Conservation (phyloP, 2,113 vertebrate genomes). For the Ailuropoda melanoleuca region DNA sequence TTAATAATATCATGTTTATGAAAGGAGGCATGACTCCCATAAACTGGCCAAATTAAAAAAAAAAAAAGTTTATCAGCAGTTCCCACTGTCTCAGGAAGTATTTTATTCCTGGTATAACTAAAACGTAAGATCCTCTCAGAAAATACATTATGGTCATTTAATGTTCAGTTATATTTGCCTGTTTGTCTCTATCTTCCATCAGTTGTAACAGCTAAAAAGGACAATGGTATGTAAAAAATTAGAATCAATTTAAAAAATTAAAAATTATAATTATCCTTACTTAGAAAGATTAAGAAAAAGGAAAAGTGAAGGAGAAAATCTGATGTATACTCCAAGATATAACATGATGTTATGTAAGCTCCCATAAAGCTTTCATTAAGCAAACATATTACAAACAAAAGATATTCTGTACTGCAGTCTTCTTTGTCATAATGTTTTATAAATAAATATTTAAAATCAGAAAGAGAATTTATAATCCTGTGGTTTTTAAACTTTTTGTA, state of each 20-base stretch:
- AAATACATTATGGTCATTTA: neutral
- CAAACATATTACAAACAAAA: slow-evolving; percentile 11
- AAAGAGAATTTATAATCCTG: neutral
- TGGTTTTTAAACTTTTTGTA: neutral
- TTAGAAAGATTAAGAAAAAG: slow-evolving; percentile 1
- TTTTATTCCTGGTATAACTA: neutral
- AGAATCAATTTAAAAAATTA: neutral
- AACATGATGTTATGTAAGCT: neutral
- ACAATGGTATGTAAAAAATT: neutral
- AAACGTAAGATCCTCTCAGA: neutral
- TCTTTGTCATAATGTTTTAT: slow-evolving; percentile 4
- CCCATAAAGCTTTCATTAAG: neutral
- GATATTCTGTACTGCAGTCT: neutral
- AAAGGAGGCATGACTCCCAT: neutral
- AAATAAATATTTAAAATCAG: slow-evolving; percentile 31
- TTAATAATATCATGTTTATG: neutral
- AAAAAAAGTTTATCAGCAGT: neutral
- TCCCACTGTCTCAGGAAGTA: neutral
- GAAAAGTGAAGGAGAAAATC: neutral
- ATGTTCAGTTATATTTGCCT: neutral
- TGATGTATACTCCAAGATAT: slow-evolving; percentile 1
- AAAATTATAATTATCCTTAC: neutral
- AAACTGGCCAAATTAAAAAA: neutral
- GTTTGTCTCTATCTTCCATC: neutral
- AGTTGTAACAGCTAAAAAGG: slow-evolving; percentile 16